These are phyloP conservation scores for Amphipyra berbera DNA, from an alignment of 2,888 invertebrate species.

Conservation along the genomic window DNA sequence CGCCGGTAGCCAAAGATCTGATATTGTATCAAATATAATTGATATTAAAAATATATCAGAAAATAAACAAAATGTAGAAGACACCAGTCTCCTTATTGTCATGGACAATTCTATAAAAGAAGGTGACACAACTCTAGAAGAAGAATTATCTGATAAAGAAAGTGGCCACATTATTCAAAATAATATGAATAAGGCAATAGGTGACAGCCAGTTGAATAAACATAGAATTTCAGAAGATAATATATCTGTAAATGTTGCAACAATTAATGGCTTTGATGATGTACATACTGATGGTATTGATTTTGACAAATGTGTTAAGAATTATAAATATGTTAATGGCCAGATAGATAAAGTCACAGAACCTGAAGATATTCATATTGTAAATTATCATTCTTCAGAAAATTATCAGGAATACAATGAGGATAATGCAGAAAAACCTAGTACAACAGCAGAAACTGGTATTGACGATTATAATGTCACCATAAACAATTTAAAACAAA, in stretches of 20 bases:
- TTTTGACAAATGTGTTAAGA: conserved; percentile 3
- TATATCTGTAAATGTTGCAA: conserved; percentile 10
- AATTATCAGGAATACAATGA: conserved; percentile 1
- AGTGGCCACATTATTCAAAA: neutral
- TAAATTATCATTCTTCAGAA: neutral
- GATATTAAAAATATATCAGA: neutral
- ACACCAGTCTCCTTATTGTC: neutral
- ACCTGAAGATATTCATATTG: neutral
- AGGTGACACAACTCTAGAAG: neutral
- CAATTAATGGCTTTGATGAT: conserved; percentile 5
- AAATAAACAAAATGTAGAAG: conserved; percentile 1
- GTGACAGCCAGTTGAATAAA: conserved; percentile 7
- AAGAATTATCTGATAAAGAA: conserved; percentile 5
- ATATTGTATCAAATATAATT: conserved; percentile 4
- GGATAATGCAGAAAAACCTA: conserved; percentile 17
- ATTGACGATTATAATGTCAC: conserved; percentile 15
- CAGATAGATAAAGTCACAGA: conserved; percentile 1
- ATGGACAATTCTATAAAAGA: neutral
- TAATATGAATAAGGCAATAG: neutral
- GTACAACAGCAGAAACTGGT: neutral
- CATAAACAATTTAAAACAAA: conserved; percentile 13
- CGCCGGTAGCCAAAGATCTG: neutral
- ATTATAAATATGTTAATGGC: neutral
- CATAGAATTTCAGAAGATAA: conserved; percentile 1
- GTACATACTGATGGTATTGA: neutral